A percentile compares a stretch with the other conserved stretches of the same genome.
Evolutionary conservation across 2,888 invertebrate genomes (phyloP).

Genomic region (Pachycephus smyrnensis): DNA sequence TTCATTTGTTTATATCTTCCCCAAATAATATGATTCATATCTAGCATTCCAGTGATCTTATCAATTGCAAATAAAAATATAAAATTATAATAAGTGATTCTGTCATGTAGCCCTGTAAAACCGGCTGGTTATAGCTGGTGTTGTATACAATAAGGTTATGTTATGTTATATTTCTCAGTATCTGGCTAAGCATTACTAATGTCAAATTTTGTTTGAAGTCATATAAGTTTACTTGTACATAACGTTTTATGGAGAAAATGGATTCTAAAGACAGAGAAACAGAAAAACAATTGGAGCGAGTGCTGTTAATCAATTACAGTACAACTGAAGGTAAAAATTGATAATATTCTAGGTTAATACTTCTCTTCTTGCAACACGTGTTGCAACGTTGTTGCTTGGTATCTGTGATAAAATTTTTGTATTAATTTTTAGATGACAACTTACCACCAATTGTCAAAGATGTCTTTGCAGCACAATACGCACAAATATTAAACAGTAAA

Average conservation of each 20-base stretch:
- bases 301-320: background rate
- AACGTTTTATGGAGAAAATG: background rate
- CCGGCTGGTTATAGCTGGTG: background rate
- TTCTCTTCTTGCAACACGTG: background rate
- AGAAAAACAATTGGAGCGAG: background rate
- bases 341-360: background rate
- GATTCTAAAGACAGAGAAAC: background rate
- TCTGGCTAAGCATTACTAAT: background rate
- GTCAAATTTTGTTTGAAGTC: background rate
- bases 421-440: background rate
- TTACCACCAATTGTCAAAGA: background rate
- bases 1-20: background rate
- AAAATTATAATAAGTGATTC: background rate
- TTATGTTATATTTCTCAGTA: background rate
- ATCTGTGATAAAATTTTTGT: background rate
- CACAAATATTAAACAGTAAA: constrained; percentile 21
- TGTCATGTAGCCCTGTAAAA: background rate
- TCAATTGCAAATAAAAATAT: background rate
- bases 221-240: background rate
- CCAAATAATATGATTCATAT: background rate
- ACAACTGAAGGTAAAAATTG: background rate
- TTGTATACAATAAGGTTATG: background rate
- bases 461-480: constrained; percentile 23
- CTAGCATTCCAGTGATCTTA: constrained; percentile 17
- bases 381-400: background rate